phyloP scores from a whole-genome alignment of 2,888 invertebrate species.

The Epinotia nisella region DNA sequence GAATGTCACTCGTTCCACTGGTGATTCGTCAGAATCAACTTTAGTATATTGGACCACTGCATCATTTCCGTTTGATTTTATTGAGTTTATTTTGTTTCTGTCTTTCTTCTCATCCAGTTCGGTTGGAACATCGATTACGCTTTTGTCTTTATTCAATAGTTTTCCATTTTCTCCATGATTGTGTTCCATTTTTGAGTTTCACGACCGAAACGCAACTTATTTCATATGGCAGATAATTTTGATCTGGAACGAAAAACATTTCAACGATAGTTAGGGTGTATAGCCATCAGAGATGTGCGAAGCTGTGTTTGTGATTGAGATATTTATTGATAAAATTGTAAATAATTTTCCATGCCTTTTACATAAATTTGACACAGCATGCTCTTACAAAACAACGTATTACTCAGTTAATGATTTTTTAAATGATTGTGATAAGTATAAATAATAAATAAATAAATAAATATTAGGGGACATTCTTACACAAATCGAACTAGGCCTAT shows the following conservation, averaged over 20 bases:
- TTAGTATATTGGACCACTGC: slow-evolving; percentile 60
- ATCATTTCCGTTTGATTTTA: slow-evolving; percentile 65
- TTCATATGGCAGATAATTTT: slow-evolving; percentile 7
- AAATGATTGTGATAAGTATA: no score
- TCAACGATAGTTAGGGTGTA: background rate
- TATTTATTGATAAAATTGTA: no score
- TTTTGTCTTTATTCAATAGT: slow-evolving; percentile 46
- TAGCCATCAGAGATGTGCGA: no score
- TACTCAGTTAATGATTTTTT: no score
- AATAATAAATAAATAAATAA: no score
- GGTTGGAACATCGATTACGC: slow-evolving; percentile 42
- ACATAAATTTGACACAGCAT: no score
- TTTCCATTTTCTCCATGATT: slow-evolving; percentile 28
- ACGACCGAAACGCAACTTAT: slow-evolving; percentile 15
- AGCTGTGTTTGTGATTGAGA: no score
- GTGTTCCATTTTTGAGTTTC: slow-evolving; percentile 38
- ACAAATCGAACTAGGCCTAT: no score
- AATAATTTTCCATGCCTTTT: no score
- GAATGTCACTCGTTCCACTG: slow-evolving; percentile 74
- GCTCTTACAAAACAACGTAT: no score
- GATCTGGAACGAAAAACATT: slow-evolving; percentile 32
- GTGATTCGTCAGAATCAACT: slow-evolving; percentile 57
- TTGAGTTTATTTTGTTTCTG: slow-evolving; percentile 70
- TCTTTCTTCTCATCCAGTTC: slow-evolving; percentile 56
- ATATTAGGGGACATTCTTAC: no score